A percentile compares a stretch with the other conserved stretches of the same genome.
Evolutionary conservation across 2,113 vertebrate genomes (phyloP).

Genomic region (Uropsilus gracilis): DNA sequence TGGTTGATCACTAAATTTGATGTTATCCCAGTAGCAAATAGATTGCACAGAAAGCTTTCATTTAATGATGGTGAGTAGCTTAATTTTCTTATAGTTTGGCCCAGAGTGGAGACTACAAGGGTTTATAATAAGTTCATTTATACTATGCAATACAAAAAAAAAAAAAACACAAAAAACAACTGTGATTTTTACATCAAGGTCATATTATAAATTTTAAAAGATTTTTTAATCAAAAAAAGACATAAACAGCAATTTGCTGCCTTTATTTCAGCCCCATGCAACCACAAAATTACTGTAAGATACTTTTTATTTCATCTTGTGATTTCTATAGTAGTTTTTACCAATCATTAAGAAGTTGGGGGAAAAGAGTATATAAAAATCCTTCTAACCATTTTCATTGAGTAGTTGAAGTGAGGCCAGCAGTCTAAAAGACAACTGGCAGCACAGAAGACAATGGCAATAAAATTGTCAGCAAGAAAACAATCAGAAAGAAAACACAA

Average conservation of each 20-base stretch:
- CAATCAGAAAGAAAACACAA: constrained; percentile 55
- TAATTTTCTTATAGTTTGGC: constrained; percentile 1
- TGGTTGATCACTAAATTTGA: neutral
- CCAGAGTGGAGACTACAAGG: neutral
- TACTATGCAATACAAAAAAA: neutral
- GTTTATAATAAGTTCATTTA: neutral
- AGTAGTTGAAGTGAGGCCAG: constrained; percentile 74
- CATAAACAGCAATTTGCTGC: neutral
- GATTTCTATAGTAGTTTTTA: neutral
- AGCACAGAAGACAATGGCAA: constrained; percentile 49
- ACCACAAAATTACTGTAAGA: neutral
- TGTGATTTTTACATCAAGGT: neutral
- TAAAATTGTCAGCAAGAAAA: constrained; percentile 35
- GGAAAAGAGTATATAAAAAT: constrained; percentile 59
- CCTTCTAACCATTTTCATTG: constrained; percentile 66
- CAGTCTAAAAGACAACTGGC: constrained; percentile 70
- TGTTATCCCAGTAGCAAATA: neutral
- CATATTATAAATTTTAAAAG: constrained; percentile 24
- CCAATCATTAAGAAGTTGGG: neutral
- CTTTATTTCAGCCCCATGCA: neutral
- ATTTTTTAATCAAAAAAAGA: neutral
- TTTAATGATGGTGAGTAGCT: neutral
- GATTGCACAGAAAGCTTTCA: neutral
- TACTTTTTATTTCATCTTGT: constrained; percentile 7
- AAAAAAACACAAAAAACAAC: neutral